Percentiles rank a stretch among this genome's conserved stretches.
Conservation (phyloP, 2,113 vertebrate genomes). For the Ptychochromis oligacanthus region DNA sequence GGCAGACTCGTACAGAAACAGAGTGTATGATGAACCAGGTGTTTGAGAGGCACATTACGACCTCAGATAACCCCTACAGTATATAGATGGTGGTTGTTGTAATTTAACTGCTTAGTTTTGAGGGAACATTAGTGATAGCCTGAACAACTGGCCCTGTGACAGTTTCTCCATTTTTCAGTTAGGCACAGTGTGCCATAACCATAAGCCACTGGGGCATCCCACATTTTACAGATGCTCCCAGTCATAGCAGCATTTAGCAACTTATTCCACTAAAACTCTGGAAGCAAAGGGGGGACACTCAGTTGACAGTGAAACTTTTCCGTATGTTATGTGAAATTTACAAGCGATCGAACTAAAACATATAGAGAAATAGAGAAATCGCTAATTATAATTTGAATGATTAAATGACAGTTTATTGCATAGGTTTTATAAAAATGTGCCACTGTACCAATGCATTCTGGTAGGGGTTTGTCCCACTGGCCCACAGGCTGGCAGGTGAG, state of each 20-base stretch:
- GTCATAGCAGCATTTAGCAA: slow-evolving; percentile 16
- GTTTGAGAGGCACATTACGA: slow-evolving; percentile 23
- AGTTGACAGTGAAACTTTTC: slow-evolving; percentile 5
- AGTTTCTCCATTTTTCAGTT: slow-evolving; percentile 39
- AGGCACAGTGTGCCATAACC: slow-evolving; percentile 19
- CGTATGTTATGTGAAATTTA: too few species aligned
- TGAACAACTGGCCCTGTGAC: slow-evolving; percentile 45
- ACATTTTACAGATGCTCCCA: slow-evolving; percentile 46
- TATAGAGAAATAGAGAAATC: background rate
- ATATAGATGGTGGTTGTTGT: slow-evolving; percentile 28
- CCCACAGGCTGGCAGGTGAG: slow-evolving; percentile 94
- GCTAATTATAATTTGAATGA: background rate
- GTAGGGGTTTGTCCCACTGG: slow-evolving; percentile 96
- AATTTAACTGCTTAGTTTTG: slow-evolving; percentile 21
- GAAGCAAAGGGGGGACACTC: slow-evolving; percentile 5
- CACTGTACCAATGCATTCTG: slow-evolving; percentile 94
- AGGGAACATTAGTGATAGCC: slow-evolving; percentile 26
- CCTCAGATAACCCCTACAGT: slow-evolving; percentile 33
- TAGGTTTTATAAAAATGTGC: background rate
- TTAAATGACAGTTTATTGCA: background rate
- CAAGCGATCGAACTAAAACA: too few species aligned
- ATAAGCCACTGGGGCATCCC: slow-evolving; percentile 20
- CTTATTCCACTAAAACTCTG: slow-evolving; percentile 20
- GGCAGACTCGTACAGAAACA: background rate
- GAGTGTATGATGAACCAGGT: slow-evolving; percentile 19